Conservation (phyloP, 2,888 invertebrate genomes). For the Melieria crassipennis region DNA sequence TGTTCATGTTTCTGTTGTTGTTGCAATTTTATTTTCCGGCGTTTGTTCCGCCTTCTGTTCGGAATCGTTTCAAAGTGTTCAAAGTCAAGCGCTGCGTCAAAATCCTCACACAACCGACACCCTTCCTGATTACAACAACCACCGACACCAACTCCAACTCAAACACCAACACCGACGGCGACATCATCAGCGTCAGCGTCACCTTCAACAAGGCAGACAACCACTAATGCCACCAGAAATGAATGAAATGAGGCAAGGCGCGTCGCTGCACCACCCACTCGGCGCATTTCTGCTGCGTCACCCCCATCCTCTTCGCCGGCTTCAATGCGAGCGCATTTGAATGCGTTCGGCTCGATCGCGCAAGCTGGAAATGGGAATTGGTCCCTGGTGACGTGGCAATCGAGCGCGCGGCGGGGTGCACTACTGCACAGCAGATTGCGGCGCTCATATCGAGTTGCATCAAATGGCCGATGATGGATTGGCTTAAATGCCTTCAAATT, state of each 20-base stretch:
- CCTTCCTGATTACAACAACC: conserved; percentile 32
- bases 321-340: neutral
- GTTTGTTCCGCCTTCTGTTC: conserved; percentile 64
- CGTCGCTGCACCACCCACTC: conserved; percentile 33
- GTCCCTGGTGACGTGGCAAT: conserved; percentile 66
- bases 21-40: conserved; percentile 62
- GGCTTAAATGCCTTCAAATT: conserved; percentile 64
- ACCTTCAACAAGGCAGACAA: conserved; percentile 16
- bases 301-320: conserved; percentile 22
- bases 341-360: neutral
- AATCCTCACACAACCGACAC: conserved; percentile 42
- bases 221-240: conserved; percentile 43
- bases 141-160: conserved; percentile 13
- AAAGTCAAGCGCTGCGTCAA: conserved; percentile 58
- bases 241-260: conserved; percentile 39
- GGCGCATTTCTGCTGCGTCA: conserved; percentile 29
- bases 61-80: conserved; percentile 60
- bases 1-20: conserved; percentile 23
- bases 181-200: conserved; percentile 32
- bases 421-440: conserved; percentile 62
- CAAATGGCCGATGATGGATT: conserved; percentile 56
- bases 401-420: conserved; percentile 63
- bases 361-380: conserved; percentile 58
- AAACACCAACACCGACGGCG: conserved; percentile 8
- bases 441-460: conserved; percentile 63